Conservation (phyloP, 1,140 invertebrate genomes). For the Streblospio benedicti region DNA sequence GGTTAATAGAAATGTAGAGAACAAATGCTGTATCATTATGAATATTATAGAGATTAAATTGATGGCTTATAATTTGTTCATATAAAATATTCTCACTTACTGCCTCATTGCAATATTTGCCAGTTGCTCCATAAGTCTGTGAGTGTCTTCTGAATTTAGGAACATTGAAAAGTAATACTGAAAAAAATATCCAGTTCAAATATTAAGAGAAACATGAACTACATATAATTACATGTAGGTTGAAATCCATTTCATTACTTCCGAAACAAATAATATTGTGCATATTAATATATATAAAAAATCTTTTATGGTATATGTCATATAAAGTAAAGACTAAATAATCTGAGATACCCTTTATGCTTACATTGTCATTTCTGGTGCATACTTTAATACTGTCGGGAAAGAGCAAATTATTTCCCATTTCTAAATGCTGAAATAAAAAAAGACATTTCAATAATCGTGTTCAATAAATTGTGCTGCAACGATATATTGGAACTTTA, state of each 20-base stretch:
- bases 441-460: too few species aligned
- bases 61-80: conserved; percentile 11
- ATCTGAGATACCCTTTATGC: too few species aligned
- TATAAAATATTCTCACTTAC: conserved; percentile 46
- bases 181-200: conserved; percentile 40
- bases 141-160: conserved; percentile 78
- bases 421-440: conserved; percentile 40
- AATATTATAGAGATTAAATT: too few species aligned
- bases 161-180: conserved; percentile 85
- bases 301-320: neutral
- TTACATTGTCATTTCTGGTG: conserved; percentile 66
- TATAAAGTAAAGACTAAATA: neutral
- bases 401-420: conserved; percentile 66
- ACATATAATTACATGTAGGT: too few species aligned
- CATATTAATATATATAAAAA: too few species aligned
- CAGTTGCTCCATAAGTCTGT: conserved; percentile 83
- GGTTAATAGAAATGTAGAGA: too few species aligned
- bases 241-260: too few species aligned
- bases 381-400: conserved; percentile 77
- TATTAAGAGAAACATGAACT: too few species aligned
- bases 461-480: too few species aligned
- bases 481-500: conserved; percentile 6
- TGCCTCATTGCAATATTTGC: conserved; percentile 95
- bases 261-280: too few species aligned
- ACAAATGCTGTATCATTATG: too few species aligned